Evolutionary conservation across 2,797 vertebrate genomes (phyloP).

Genomic region (Bryconaethiops microstoma): DNA sequence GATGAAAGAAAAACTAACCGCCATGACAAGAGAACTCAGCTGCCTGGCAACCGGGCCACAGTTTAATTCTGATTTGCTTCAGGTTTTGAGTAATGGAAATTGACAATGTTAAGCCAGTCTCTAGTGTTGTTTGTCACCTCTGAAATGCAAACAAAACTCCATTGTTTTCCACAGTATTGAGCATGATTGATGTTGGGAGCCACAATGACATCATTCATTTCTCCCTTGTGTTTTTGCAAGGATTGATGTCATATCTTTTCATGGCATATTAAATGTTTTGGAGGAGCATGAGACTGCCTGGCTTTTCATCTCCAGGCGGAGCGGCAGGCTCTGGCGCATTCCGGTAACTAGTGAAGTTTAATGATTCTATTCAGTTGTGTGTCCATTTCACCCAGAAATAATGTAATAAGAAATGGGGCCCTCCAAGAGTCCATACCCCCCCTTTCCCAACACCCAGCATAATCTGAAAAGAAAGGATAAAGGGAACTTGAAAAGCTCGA

Average conservation of each 20-base stretch:
- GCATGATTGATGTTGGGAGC: conserved; percentile 92
- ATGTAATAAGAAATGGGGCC: conserved; percentile 87
- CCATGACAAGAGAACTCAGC: conserved; percentile 99
- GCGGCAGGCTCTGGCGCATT: conserved; percentile 73
- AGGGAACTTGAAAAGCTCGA: conserved; percentile 74
- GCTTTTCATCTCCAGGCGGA: conserved; percentile 85
- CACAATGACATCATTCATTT: conserved; percentile 98
- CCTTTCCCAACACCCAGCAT: conserved; percentile 73
- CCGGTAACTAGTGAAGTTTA: conserved; percentile 86
- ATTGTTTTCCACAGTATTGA: conserved; percentile 93
- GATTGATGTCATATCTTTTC: conserved; percentile 99
- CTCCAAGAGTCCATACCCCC: conserved; percentile 66
- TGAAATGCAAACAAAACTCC: conserved; percentile 98
- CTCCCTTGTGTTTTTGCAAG: conserved; percentile 89
- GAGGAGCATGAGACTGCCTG: conserved; percentile 82
- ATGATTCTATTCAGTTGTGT: conserved; percentile 84
- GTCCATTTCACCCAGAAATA: conserved; percentile 88
- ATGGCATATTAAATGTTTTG: conserved; percentile 93
- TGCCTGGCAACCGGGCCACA: conserved; percentile 99
- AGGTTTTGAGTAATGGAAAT: conserved; percentile 98
- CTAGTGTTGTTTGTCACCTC: conserved; percentile 98
- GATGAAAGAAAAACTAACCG: conserved; percentile 99
- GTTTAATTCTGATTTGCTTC: conserved; percentile 99
- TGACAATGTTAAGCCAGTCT: conserved; percentile 97
- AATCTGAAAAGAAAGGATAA: conserved; percentile 77